phyloP scores from a whole-genome alignment of 2,113 vertebrate species.

The Poeciliopsis occidentalis region DNA sequence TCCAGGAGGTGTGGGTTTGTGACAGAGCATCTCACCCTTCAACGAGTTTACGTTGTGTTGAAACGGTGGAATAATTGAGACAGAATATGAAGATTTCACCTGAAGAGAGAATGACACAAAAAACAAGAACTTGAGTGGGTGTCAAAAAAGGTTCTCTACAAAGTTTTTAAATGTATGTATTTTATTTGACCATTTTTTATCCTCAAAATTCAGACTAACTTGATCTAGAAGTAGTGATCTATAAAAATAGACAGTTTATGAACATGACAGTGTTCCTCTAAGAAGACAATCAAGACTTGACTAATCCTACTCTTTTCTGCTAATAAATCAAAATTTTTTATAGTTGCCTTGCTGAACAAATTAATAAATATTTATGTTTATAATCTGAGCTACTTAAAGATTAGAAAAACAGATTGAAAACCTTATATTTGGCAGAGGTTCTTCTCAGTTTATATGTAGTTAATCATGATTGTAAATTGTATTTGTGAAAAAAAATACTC shows the following conservation, averaged over 20 bases:
- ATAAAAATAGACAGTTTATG: not conserved
- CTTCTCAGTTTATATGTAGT: not conserved
- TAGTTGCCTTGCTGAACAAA: not conserved
- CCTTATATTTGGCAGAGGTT: not conserved
- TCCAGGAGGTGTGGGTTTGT: slow-evolving; percentile 50
- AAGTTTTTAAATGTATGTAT: not conserved
- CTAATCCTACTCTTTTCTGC: not conserved
- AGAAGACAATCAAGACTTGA: not conserved
- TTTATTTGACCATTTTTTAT: not conserved
- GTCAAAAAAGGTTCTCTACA: not conserved
- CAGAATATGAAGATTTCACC: slow-evolving; percentile 22
- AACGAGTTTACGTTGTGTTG: slow-evolving; percentile 34
- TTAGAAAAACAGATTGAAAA: not conserved
- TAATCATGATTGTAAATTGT: not conserved
- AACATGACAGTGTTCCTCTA: not conserved
- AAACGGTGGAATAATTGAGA: slow-evolving; percentile 39
- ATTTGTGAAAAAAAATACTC: not conserved
- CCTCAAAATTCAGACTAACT: not conserved
- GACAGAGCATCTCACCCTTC: slow-evolving; percentile 44
- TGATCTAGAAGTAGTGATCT: not conserved
- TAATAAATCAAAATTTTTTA: not conserved
- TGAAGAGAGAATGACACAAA: slow-evolving; percentile 15
- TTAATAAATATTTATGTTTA: too few species aligned
- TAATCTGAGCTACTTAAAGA: too few species aligned
- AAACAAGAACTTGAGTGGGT: not conserved